Conservation (phyloP, 2,888 invertebrate species). For the Cordilura impudica region DNA sequence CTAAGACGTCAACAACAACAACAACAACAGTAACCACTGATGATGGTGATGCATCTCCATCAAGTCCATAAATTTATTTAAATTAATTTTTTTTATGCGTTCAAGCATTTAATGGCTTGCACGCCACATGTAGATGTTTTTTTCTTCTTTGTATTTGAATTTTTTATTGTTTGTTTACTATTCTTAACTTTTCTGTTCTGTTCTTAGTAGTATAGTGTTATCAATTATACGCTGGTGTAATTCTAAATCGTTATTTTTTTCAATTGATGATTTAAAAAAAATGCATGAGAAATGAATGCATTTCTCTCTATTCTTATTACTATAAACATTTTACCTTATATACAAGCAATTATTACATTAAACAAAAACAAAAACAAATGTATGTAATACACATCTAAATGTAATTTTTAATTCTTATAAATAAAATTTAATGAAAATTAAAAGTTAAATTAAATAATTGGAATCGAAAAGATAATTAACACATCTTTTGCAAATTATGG, state of each 20-base stretch:
- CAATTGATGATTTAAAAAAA: neutral
- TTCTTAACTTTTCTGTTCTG: neutral
- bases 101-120: neutral
- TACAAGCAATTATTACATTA: conserved; percentile 12
- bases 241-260: conserved; percentile 10
- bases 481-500: no score
- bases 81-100: neutral
- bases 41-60: conserved; percentile 8
- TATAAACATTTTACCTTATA: conserved; percentile 42
- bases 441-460: no score
- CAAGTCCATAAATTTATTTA: conserved; percentile 20
- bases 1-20: neutral
- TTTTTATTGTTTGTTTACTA: neutral
- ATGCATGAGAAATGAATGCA: neutral
- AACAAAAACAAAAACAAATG: conserved; percentile 3
- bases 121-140: neutral
- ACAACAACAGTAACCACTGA: neutral
- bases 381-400: conserved; percentile 35
- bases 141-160: neutral
- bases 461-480: no score
- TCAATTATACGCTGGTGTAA: conserved; percentile 16
- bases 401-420: conserved; percentile 33
- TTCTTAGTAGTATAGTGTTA: neutral
- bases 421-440: conserved; percentile 9
- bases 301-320: conserved; percentile 38